Evolutionary conservation across 2,888 invertebrate genomes (phyloP), one percentile per base, ranked within the genome.

Genomic region (Pristionchus mayeri): DNA sequence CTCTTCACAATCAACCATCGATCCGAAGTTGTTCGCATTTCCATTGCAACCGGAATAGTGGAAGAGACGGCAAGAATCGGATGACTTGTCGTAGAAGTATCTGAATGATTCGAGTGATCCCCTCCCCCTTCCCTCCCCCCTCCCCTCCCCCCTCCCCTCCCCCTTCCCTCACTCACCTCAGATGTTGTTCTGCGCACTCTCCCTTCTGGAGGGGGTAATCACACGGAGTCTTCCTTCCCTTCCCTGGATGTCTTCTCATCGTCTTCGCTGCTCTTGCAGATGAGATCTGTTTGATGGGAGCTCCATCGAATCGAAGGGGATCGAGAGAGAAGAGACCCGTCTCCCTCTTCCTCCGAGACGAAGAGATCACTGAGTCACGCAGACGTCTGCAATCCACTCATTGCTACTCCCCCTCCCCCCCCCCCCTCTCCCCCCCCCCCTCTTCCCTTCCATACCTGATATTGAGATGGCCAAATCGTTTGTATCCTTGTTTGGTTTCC

Each of bases 21-120:
- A 91, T 81, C 88, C 91, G 84, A 92, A 92, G 88, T 92, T 92
- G 88, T 92, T 92, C 48, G 89, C 88, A 84, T 92, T 92, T 84
- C 92, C 93, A 48, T 90, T 88, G 83, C 92, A 93, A 60, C 88
- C 60, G 44, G 91, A 89, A 86, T 91, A 92, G 86, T 93, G 91
- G 89, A 92, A 93, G 30, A 91, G 88, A 63, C 92, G 87, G 85
- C 92, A 92, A 2, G 89, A 87, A 84, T 92, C 92, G 44, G 87
- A 85, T 24, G 87, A 79, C 83, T 90, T 88, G 80, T 92, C 91
- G 85, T 91, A 92, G 87, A 90, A 92, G 85, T 90, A 92, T 67
- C 91, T 86, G 48, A 60, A 54, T 7, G 54, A 54, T 27, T 27
- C 3, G 27, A 63, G 16, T 27, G 6, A 4, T 27, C 4, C 6